phyloP scores from a whole-genome alignment of 2,888 invertebrate species.

The Apotomis capreana region DNA sequence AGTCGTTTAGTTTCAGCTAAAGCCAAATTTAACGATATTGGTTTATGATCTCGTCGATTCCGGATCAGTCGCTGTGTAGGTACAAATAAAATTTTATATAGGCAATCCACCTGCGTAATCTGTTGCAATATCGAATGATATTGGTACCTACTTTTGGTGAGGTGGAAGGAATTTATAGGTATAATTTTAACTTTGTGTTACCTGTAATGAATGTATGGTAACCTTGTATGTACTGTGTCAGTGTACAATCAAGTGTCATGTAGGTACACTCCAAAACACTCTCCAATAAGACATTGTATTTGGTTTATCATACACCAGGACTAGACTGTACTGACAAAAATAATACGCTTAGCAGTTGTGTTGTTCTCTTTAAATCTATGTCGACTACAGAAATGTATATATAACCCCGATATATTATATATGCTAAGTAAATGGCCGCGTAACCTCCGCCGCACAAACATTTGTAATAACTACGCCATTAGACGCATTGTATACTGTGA shows the following conservation, averaged over 20 bases:
- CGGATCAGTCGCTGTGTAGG: not conserved
- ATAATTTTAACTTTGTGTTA: no score
- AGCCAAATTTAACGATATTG: not conserved
- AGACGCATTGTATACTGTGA: constrained; percentile 23
- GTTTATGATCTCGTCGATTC: not conserved
- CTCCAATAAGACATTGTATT: no score
- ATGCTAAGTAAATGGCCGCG: constrained; percentile 22
- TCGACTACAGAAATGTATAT: not conserved
- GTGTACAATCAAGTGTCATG: no score
- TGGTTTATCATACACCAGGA: no score
- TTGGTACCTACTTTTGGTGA: no score
- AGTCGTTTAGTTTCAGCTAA: not conserved
- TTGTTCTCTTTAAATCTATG: not conserved
- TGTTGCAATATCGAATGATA: no score
- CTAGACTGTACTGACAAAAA: no score
- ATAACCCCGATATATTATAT: constrained; percentile 15
- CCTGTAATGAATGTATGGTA: no score
- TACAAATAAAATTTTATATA: not conserved
- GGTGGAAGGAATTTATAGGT: no score
- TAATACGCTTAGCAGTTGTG: no score
- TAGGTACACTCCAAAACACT: no score
- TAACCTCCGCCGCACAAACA: constrained; percentile 27
- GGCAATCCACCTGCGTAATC: not conserved
- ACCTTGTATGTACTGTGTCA: no score
- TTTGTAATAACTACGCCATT: constrained; percentile 31